Percentiles rank a stretch among this genome's conserved stretches.
phyloP scores from a whole-genome alignment of 1,140 invertebrate species.

The Hyles vespertilio region DNA sequence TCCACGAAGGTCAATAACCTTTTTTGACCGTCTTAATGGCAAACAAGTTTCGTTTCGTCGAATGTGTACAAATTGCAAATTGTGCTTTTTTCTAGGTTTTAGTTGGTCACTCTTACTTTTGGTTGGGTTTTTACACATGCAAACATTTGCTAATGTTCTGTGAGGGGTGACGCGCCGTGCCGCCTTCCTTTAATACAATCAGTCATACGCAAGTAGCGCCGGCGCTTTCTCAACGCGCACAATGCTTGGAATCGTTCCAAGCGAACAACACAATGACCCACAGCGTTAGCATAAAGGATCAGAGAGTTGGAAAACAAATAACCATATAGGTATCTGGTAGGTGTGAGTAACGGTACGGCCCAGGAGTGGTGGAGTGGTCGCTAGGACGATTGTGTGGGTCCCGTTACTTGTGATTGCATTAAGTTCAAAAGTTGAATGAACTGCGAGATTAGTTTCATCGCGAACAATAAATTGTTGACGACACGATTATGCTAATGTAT shows the following conservation, averaged over 20 bases:
- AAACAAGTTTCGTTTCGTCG: constrained; percentile 7
- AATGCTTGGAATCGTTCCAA: constrained; percentile 19
- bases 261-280: constrained; percentile 11
- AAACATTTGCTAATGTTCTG: no score
- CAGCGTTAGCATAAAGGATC: constrained; percentile 12
- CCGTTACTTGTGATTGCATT: constrained; percentile 20
- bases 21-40: constrained; percentile 30
- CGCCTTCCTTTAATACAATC: no score
- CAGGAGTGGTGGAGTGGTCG: constrained; percentile 3
- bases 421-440: constrained; percentile 26
- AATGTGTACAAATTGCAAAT: no score
- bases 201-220: neutral
- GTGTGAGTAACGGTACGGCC: constrained; percentile 11
- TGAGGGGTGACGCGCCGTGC: no score
- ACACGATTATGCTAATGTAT: constrained; percentile 13
- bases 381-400: constrained; percentile 18
- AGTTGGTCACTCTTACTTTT: constrained; percentile 22
- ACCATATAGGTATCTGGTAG: neutral
- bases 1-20: constrained; percentile 38
- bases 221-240: constrained; percentile 11
- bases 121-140: neutral
- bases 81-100: constrained; percentile 10
- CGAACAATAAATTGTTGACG: constrained; percentile 6
- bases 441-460: constrained; percentile 15
- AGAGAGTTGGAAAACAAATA: constrained; percentile 9